phyloP scores from a whole-genome alignment of 1,140 invertebrate genomes.

The Tetranychus urticae region DNA sequence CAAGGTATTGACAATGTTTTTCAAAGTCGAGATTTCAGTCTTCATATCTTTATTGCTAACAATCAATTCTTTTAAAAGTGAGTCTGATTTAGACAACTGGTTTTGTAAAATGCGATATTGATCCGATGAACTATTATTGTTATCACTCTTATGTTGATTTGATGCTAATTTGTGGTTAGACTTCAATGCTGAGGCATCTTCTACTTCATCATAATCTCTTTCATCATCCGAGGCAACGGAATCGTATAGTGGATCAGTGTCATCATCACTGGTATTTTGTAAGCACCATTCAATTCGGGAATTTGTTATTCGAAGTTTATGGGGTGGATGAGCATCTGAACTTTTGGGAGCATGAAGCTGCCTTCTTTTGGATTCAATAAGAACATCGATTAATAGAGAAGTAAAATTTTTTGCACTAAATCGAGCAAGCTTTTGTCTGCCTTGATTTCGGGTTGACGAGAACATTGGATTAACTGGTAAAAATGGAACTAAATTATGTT shows the following conservation, averaged over 20 bases:
- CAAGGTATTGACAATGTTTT: constrained; percentile 16
- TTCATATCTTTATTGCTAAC: constrained; percentile 21
- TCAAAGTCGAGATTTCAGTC: constrained; percentile 18
- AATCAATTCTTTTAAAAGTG: constrained; percentile 31
- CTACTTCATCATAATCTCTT: constrained; percentile 19
- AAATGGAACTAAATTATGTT: constrained; percentile 43
- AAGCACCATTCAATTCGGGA: constrained; percentile 2
- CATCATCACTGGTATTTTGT: constrained; percentile 35
- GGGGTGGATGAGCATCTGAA: too few relatives aligned
- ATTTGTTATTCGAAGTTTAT: background rate
- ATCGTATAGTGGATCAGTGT: constrained; percentile 66
- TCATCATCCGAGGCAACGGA: constrained; percentile 87
- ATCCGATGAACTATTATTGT: constrained; percentile 11
- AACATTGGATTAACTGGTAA: constrained; percentile 80
- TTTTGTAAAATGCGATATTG: constrained; percentile 21
- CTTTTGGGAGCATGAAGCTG: constrained; percentile 14
- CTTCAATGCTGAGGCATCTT: background rate
- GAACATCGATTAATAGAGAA: constrained; percentile 62
- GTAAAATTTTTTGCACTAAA: constrained; percentile 69
- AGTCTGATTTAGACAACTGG: constrained; percentile 21
- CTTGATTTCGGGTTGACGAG: constrained; percentile 78
- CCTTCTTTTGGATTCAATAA: constrained; percentile 60
- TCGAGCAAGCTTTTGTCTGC: constrained; percentile 79
- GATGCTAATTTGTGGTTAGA: background rate
- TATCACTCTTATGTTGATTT: background rate